Evolutionary conservation across 2,888 invertebrate species (phyloP).

Genomic region (Acanthosepion pharaonis): DNA sequence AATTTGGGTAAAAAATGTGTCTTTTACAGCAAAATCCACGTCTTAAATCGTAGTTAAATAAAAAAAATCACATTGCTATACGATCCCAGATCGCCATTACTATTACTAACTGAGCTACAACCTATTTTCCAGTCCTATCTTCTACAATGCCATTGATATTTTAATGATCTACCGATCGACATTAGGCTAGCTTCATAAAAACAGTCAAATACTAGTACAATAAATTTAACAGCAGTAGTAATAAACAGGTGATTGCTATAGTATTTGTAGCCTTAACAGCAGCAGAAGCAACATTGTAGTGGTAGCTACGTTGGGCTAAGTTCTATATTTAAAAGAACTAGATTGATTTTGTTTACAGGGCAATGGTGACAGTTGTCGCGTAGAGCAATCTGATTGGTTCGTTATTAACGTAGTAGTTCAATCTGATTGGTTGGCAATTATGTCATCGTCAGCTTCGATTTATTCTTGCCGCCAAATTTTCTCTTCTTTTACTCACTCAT

Average conservation of each 20-base stretch:
- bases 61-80: no score
- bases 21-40: no score
- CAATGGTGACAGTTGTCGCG: not conserved
- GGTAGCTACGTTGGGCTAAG: not conserved
- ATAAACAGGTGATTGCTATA: not conserved
- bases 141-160: not conserved
- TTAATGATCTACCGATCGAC: not conserved
- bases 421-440: constrained; percentile 33
- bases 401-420: not conserved
- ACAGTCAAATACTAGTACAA: not conserved
- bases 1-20: no score
- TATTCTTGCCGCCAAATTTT: not conserved
- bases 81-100: no score
- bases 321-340: not conserved
- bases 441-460: not conserved
- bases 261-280: not conserved
- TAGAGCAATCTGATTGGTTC: not conserved
- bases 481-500: not conserved
- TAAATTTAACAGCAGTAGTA: not conserved
- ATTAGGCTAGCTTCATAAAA: not conserved
- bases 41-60: no score
- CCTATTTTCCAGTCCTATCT: not conserved
- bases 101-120: not conserved
- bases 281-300: not conserved
- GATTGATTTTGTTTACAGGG: not conserved